Conservation (phyloP, 2,888 invertebrate genomes). For the Agrochola litura region DNA sequence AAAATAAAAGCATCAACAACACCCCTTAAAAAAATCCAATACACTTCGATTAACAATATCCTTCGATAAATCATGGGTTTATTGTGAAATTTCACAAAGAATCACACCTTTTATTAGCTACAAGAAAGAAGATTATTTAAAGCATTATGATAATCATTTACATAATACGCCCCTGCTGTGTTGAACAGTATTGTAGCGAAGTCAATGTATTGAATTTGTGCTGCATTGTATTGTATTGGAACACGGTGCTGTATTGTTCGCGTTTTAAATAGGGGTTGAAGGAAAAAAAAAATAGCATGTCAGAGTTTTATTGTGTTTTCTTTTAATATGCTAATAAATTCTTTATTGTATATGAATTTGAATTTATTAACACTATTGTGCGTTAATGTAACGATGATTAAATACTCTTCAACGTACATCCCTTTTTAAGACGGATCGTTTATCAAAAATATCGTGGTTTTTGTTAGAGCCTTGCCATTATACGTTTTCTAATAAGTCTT, state of each 20-base stretch:
- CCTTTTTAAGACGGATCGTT: conserved; percentile 6
- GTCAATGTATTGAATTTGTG: conserved; percentile 58
- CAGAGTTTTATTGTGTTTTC: conserved; percentile 18
- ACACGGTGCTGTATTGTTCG: conserved; percentile 29
- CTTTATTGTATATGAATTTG: conserved; percentile 17
- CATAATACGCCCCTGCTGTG: conserved; percentile 32
- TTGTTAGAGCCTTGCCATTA: neutral
- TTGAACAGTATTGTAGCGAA: conserved; percentile 29
- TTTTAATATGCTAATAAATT: conserved; percentile 37
- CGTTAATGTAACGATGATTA: conserved; percentile 23
- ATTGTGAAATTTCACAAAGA: conserved; percentile 60
- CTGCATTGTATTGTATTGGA: conserved; percentile 42
- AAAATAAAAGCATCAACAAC: conserved; percentile 10
- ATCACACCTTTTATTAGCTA: conserved; percentile 47
- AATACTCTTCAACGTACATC: neutral
- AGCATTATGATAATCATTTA: conserved; percentile 52
- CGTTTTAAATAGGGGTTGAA: conserved; percentile 30
- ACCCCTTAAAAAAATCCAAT: conserved; percentile 29
- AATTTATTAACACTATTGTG: conserved; percentile 10
- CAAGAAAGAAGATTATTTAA: conserved; percentile 37
- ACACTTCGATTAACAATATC: conserved; percentile 49
- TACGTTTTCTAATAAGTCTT: neutral
- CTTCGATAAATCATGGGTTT: conserved; percentile 56
- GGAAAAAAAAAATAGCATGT: conserved; percentile 5
- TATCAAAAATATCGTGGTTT: neutral